A percentile compares a stretch with the other conserved stretches of the same genome.
These are phyloP conservation scores for Pogoniulus pusillus DNA, from an alignment of 2,797 vertebrate species.

Conservation along the genomic window DNA sequence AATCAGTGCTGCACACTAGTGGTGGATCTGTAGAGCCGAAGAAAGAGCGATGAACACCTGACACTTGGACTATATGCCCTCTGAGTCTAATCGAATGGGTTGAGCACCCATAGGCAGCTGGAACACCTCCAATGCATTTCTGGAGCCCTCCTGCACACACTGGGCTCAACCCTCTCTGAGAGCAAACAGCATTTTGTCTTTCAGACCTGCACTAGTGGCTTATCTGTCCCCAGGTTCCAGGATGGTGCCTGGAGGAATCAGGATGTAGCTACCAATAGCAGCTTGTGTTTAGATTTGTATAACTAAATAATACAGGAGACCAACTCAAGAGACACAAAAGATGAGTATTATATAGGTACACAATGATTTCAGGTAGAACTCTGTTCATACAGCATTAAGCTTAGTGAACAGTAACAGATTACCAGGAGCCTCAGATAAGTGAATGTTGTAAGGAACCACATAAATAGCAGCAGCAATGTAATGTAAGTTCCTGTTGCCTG, in stretches of 20 bases:
- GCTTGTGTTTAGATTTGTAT: background rate
- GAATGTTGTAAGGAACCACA: background rate
- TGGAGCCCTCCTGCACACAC: background rate
- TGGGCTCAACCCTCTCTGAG: background rate
- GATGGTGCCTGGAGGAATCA: background rate
- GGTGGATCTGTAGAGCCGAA: background rate
- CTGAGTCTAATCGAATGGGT: background rate
- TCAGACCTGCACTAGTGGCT: background rate
- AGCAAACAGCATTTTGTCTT: background rate
- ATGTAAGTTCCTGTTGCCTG: background rate
- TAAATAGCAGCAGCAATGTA: background rate
- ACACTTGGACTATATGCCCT: too few relatives aligned
- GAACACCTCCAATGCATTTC: background rate
- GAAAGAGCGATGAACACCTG: background rate
- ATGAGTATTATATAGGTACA: background rate
- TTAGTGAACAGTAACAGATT: background rate
- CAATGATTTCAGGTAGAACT: background rate
- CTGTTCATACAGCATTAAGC: background rate
- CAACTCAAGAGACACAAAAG: background rate
- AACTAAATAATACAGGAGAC: background rate
- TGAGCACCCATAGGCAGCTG: background rate
- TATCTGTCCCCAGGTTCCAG: background rate
- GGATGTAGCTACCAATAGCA: background rate
- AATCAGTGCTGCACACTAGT: accelerated
- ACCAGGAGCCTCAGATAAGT: background rate